Base-by-base conservation (phyloP, 2,113 vertebrate species). In the Oreochromis tanganicae region DNA sequence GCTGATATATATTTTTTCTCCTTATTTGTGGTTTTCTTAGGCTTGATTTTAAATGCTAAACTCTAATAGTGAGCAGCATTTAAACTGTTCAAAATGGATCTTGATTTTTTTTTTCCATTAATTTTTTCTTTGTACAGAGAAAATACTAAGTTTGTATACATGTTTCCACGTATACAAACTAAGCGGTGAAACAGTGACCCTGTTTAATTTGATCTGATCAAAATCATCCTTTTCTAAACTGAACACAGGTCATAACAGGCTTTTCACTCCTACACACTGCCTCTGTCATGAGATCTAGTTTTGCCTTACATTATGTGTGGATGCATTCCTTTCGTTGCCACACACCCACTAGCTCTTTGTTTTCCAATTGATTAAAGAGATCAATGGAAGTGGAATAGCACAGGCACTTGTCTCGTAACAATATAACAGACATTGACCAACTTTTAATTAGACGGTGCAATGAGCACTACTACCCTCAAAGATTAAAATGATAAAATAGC, bases 321-420 rank as follows among this genome's bases (percentile, higher is more conserved):
- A 89, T 87, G 80, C 82, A 36, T 87, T 50, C 38, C 52, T 83
- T 80, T 81, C 71, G 52, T 21, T 71, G 80, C 81, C 52, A 68
- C 86, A 91, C 85, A 87, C 89, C 92, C 90, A 91, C 91, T 81
- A 78, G 80, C 85, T 87, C 68, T 82, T 90, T 90, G 83, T 91
- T 93, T 90, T 91, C 82, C 83, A 87, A 91, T 81, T 83, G 63
- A 93, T 92, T 86, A 90, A 80, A 93, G 52, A 85, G 84, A 92
- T 94, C 83, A 89, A 84, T 90, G 55, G 46, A 59, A 85, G 48
- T 85, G 81, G 29, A 89, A 88, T 63, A 87, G 79, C 82, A 38
- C 80, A 81, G 52, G 46, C 52, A 81, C 81, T 85, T 78, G 68
- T 93, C 85, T 85, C 38, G 12, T 84, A 83, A 81, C 80, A 86